Percentiles rank a stretch among this genome's conserved stretches.
phyloP scores from a whole-genome alignment of 2,113 vertebrate genomes.

The Tiliqua scincoides region DNA sequence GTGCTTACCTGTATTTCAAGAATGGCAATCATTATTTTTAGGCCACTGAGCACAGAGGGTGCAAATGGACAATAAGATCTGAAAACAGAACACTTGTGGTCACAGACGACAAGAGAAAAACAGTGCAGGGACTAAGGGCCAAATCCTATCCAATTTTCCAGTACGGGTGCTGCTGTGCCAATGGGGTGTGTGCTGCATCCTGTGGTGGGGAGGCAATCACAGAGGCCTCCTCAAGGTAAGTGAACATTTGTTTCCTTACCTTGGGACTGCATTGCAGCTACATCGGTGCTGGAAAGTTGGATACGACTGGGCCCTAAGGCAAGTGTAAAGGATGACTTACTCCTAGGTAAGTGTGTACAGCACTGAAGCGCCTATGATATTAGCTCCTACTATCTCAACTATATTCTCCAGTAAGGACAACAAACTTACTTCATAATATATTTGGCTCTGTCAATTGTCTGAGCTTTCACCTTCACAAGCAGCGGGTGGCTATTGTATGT shows the following conservation, averaged over 20 bases:
- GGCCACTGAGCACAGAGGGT: neutral
- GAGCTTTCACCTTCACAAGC: conserved; percentile 97
- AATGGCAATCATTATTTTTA: neutral
- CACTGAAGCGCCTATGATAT: neutral
- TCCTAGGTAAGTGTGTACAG: neutral
- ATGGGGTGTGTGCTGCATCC: no score
- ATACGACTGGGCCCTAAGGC: no score
- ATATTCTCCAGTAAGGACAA: conserved; percentile 23
- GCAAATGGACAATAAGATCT: neutral
- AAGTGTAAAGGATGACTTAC: no score
- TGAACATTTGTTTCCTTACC: no score
- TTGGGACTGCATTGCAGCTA: neutral
- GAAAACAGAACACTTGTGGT: neutral
- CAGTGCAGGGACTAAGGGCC: neutral
- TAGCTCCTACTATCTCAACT: conserved; percentile 12
- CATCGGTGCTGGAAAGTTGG: neutral
- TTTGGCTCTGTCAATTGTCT: conserved; percentile 93
- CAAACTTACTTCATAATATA: conserved; percentile 96
- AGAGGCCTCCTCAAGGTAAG: no score
- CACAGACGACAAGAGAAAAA: neutral
- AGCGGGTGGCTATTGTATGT: conserved; percentile 94
- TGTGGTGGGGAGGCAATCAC: no score
- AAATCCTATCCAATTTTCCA: neutral
- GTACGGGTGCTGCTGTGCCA: no score
- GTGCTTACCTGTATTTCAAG: neutral